Percentiles rank a stretch among this genome's conserved stretches.
phyloP scores from a whole-genome alignment of 2,888 invertebrate genomes.

The Aphidoletes aphidimyza region DNA sequence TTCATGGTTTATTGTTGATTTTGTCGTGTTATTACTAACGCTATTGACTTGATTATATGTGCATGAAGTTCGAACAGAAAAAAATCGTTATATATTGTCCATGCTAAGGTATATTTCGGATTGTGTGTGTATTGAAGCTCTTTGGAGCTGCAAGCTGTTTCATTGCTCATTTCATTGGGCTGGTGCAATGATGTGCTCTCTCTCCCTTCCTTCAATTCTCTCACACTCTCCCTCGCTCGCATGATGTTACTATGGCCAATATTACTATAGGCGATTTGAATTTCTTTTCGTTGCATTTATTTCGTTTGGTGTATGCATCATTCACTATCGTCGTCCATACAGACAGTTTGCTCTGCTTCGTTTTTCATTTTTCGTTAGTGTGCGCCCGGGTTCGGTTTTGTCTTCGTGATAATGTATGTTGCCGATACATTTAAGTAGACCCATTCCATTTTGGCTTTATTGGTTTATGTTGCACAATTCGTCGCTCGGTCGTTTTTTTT shows the following conservation, averaged over 20 bases:
- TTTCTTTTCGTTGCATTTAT: constrained; percentile 43
- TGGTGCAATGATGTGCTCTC: background rate
- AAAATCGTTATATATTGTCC: constrained; percentile 33
- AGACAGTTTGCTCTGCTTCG: too few relatives aligned
- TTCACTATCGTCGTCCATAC: background rate
- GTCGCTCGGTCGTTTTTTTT: constrained; percentile 13
- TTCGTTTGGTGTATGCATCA: background rate
- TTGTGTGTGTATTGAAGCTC: too few relatives aligned
- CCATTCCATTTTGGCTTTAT: background rate
- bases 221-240: too few relatives aligned
- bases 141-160: constrained; percentile 48
- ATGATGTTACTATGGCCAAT: too few relatives aligned
- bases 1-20: constrained; percentile 20
- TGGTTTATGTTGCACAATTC: constrained; percentile 52
- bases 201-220: too few relatives aligned
- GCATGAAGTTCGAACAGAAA: background rate
- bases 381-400: background rate
- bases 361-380: constrained; percentile 30
- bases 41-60: constrained; percentile 53
- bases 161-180: constrained; percentile 26
- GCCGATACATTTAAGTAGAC: constrained; percentile 42
- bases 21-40: constrained; percentile 19
- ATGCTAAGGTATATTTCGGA: constrained; percentile 38
- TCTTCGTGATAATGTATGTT: constrained; percentile 32
- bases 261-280: constrained; percentile 50